Evolutionary conservation across 2,113 vertebrate genomes (phyloP), one percentile per base, ranked within the genome.

Genomic region (Opisthocomus hoazin): DNA sequence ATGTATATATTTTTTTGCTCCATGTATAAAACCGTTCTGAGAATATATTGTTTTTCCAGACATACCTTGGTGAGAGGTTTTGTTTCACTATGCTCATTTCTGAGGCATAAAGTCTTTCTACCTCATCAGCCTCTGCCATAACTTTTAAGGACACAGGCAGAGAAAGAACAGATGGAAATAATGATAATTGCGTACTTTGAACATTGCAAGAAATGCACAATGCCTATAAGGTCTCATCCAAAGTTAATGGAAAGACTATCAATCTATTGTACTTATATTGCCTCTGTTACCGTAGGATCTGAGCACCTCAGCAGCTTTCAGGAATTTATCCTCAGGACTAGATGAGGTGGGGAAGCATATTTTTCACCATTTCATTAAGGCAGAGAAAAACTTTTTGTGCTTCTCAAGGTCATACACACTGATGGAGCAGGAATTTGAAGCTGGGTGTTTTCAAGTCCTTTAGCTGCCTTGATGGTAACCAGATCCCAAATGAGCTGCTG

Each of bases 81-180:
- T 90, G 24, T 73, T 92, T 69, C 63, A 29, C 36, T 91, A 94
- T 63, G 10, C 20, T 76, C 17, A 20, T 76, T 88, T 91, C 54
- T 65, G 70, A 87, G 50, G 36, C 65, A 57, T 4, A 8, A 14
- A 57, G 46, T 64, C 80, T 76, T 94, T 83, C 14, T 10, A 79
- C 50, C 50, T 85, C 6, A 0, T 61, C 87, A 93, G 66, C 84
- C 46, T 77, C 61, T 90, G 63, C 78, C 54, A 34, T 36, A 50
- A 21, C 41, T 93, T 93, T 69, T 87, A 93, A 95, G 82, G 84
- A 94, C 57, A 39, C 32, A 43, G 65, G 50, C 65, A 83, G 91
- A 81, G 65, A 79, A 70, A 57, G 94, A 96, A 76, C 82, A 96
- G 81, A 96, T 94, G 79, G 76, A 95, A 94, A 96, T 76, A 75